phyloP scores from a whole-genome alignment of 1,140 invertebrate genomes.

The Hesperophylax magnus region DNA sequence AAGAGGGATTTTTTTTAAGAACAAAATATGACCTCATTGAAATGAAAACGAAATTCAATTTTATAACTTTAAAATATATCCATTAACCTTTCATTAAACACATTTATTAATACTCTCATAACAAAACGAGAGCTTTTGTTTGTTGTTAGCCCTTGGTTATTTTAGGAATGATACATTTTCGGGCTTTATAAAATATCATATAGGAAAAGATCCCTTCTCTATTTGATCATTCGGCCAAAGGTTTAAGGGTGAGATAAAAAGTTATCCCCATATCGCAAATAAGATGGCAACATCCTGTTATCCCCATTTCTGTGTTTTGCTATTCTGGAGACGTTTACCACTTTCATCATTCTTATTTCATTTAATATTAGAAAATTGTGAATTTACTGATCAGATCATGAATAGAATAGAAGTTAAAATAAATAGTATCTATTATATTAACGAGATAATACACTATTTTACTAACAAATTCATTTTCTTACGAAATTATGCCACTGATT shows the following conservation, averaged over 20 bases:
- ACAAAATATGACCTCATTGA: too few relatives aligned
- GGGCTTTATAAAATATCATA: neutral
- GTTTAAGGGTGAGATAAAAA: constrained; percentile 49
- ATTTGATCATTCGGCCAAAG: constrained; percentile 6
- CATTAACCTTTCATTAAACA: too few relatives aligned
- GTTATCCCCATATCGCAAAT: constrained; percentile 53
- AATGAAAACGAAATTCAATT: too few relatives aligned
- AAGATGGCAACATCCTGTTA: constrained; percentile 51
- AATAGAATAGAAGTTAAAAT: neutral
- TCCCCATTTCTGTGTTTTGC: constrained; percentile 28
- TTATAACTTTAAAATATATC: too few relatives aligned
- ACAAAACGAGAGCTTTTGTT: neutral
- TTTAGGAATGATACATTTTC: neutral
- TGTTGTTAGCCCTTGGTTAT: neutral
- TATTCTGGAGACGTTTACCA: constrained; percentile 7
- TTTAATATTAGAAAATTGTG: constrained; percentile 14
- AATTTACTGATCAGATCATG: neutral
- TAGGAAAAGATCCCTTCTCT: neutral
- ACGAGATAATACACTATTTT: too few relatives aligned
- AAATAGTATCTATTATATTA: too few relatives aligned
- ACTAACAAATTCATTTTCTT: too few relatives aligned
- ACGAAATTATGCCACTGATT: too few relatives aligned
- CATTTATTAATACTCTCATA: too few relatives aligned
- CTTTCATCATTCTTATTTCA: constrained; percentile 25
- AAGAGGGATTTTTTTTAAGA: too few relatives aligned